Evolutionary conservation across 2,888 invertebrate species (phyloP).

Genomic region (Zaprionus lineosus): DNA sequence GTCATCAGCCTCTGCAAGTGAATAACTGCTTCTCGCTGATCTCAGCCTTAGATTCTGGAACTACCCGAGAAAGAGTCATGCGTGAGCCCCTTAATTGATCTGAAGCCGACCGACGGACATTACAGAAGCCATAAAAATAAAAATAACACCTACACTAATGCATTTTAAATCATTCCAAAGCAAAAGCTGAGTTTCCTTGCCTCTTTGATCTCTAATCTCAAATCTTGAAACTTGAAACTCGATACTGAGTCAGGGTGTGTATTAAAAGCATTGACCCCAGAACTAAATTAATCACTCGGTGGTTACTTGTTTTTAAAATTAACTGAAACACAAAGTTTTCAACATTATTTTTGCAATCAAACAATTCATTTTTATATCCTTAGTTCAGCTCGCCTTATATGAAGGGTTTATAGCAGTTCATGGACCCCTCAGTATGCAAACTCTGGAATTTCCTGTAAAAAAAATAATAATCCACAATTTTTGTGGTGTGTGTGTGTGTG

Average conservation of each 20-base stretch:
- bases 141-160: background rate
- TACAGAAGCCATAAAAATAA: background rate
- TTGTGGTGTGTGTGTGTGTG: conserved; percentile 1
- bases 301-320: conserved; percentile 1
- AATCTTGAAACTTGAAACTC: too few species aligned
- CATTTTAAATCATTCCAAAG: background rate
- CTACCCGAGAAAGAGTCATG: background rate
- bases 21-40: background rate
- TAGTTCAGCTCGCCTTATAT: conserved; percentile 2
- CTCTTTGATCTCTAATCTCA: too few species aligned
- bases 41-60: background rate
- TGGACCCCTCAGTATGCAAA: conserved; percentile 21
- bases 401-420: conserved; percentile 15
- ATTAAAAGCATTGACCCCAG: too few species aligned
- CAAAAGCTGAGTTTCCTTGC: too few species aligned
- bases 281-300: conserved; percentile 15
- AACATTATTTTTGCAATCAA: conserved; percentile 3
- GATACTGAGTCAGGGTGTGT: too few species aligned
- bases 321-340: background rate
- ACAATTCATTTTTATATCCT: conserved; percentile 10
- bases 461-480: too few species aligned
- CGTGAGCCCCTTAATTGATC: background rate
- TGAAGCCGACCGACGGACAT: background rate
- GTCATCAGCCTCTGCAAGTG: conserved; percentile 38
- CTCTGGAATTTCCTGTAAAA: too few species aligned